Conservation (phyloP, 2,888 invertebrate genomes). For the Phaedon cochleariae region DNA sequence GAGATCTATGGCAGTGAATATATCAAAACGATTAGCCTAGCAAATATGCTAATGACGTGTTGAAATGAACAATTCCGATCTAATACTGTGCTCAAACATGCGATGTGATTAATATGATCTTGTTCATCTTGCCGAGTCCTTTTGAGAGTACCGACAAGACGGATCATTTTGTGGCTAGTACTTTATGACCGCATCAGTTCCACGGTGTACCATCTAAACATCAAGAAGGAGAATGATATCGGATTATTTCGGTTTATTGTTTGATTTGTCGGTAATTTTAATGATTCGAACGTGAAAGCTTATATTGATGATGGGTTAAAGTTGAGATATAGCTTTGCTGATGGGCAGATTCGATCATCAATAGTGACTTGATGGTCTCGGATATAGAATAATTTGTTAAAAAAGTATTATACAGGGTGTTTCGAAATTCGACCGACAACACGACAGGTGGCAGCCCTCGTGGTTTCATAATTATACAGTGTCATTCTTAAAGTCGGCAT, state of each 20-base stretch:
- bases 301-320: conserved; percentile 1
- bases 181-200: conserved; percentile 3
- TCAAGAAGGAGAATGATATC: conserved; percentile 27
- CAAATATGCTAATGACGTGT: conserved; percentile 47
- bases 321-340: conserved; percentile 14
- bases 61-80: conserved; percentile 44
- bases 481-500: no score
- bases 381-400: not conserved
- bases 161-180: conserved; percentile 23
- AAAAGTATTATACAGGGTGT: not conserved
- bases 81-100: conserved; percentile 56
- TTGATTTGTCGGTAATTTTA: conserved; percentile 51
- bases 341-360: conserved; percentile 9
- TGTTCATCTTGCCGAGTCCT: conserved; percentile 50
- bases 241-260: conserved; percentile 53
- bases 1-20: no score
- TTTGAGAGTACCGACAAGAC: conserved; percentile 54
- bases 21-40: not conserved
- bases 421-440: no score
- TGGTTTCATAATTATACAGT: no score
- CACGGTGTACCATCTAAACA: conserved; percentile 28
- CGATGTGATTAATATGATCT: conserved; percentile 62
- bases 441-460: no score
- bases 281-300: conserved; percentile 17
- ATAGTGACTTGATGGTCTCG: conserved; percentile 7